A percentile compares a stretch with the other conserved stretches of the same genome.
These are phyloP conservation scores for Drosophila helvetica DNA, from an alignment of 2,888 invertebrate genomes.

Conservation along the genomic window DNA sequence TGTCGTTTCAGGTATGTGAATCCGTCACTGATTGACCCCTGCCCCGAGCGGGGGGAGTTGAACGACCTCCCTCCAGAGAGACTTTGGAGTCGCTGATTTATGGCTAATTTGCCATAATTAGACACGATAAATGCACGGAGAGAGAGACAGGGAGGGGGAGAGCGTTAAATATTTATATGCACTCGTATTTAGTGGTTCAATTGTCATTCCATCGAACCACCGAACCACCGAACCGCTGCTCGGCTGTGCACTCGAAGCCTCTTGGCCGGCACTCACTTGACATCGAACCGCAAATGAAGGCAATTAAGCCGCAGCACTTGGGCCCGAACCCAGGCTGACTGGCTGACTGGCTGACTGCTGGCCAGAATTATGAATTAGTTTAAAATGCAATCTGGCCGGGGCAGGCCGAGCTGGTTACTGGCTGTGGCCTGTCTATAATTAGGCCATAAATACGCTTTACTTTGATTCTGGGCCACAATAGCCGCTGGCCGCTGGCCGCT, in stretches of 20 bases:
- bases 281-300: slow-evolving; percentile 54
- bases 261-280: slow-evolving; percentile 54
- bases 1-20: slow-evolving; percentile 46
- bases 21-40: slow-evolving; percentile 14
- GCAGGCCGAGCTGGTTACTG: background rate
- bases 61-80: slow-evolving; percentile 16
- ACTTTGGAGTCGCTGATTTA: slow-evolving; percentile 31
- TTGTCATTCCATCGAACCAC: slow-evolving; percentile 51
- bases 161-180: slow-evolving; percentile 33
- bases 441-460: slow-evolving; percentile 35
- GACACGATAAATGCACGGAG: slow-evolving; percentile 35
- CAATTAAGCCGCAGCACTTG: slow-evolving; percentile 58
- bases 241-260: slow-evolving; percentile 60
- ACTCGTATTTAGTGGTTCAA: slow-evolving; percentile 45
- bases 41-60: slow-evolving; percentile 4
- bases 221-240: slow-evolving; percentile 12
- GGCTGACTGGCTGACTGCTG: no score
- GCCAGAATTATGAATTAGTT: slow-evolving; percentile 46
- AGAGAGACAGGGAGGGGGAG: no score
- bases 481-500: slow-evolving; percentile 28
- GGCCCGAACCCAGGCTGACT: background rate
- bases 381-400: slow-evolving; percentile 46
- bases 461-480: slow-evolving; percentile 25
- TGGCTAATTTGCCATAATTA: slow-evolving; percentile 70
- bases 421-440: slow-evolving; percentile 8